Conservation (phyloP, 1,140 invertebrate species). For the Brachystomella parvula region DNA sequence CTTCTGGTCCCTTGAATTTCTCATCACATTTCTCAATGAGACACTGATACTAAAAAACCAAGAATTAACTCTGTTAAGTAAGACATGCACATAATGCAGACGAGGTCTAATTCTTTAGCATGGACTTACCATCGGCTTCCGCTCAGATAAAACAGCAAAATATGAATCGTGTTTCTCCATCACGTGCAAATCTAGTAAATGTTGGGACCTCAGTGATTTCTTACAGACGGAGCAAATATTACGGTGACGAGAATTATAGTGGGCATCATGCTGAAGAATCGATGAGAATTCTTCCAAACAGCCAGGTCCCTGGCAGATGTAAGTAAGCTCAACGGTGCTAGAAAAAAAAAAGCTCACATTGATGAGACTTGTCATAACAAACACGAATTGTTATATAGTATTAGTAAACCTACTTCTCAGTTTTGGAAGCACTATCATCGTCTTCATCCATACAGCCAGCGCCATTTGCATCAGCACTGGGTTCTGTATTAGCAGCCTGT, state of each 20-base stretch:
- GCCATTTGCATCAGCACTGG: too few relatives aligned
- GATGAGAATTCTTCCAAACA: constrained; percentile 43
- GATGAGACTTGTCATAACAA: too few relatives aligned
- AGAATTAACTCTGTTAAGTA: background rate
- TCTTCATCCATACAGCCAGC: too few relatives aligned
- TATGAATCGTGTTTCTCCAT: constrained; percentile 60
- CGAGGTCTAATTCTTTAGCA: background rate
- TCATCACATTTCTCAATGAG: background rate
- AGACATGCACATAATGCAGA: background rate
- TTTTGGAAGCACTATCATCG: too few relatives aligned
- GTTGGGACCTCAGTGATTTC: constrained; percentile 52
- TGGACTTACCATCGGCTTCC: constrained; percentile 52
- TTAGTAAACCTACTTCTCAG: too few relatives aligned
- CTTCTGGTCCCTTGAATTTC: background rate
- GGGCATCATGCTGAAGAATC: constrained; percentile 46
- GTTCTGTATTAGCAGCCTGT: too few relatives aligned
- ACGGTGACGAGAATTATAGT: constrained; percentile 47
- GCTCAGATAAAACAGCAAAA: constrained; percentile 53
- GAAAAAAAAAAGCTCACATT: too few relatives aligned
- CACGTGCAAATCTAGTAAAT: constrained; percentile 59
- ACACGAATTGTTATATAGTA: too few relatives aligned
- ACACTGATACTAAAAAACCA: background rate
- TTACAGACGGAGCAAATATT: constrained; percentile 50
- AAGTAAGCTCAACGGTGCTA: too few relatives aligned
- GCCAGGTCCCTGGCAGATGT: constrained; percentile 42